Evolutionary conservation across 2,797 vertebrate genomes (phyloP).

Genomic region (Artibeus lituratus): DNA sequence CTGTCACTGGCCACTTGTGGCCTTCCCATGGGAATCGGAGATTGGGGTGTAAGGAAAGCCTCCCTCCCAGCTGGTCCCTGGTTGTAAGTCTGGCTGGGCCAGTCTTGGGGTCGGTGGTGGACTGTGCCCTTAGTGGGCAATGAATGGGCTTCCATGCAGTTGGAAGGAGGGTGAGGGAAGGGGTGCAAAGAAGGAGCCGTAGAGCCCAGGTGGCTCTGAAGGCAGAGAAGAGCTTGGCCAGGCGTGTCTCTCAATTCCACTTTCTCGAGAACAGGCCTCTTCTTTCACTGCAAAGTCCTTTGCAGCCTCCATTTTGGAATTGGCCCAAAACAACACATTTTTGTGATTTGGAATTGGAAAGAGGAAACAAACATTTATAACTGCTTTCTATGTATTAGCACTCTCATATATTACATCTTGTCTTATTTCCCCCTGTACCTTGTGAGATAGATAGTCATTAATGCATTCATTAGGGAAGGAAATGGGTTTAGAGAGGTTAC

Average conservation of each 20-base stretch:
- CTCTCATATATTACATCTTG: background rate
- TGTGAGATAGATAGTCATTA: background rate
- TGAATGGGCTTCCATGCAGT: background rate
- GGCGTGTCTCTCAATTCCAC: background rate
- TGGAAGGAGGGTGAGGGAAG: background rate
- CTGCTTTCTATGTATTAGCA: background rate
- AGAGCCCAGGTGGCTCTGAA: background rate
- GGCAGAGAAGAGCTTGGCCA: background rate
- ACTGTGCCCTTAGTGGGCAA: background rate
- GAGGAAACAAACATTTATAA: constrained; percentile 31
- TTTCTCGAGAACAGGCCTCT: background rate
- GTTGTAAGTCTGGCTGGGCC: background rate
- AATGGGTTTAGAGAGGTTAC: constrained; percentile 19
- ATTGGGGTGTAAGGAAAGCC: background rate
- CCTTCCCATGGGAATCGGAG: background rate
- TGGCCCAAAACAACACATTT: background rate
- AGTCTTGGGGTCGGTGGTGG: background rate
- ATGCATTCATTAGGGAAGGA: background rate
- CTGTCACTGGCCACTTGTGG: rapidly evolving
- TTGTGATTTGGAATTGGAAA: constrained; percentile 39
- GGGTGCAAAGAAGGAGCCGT: background rate
- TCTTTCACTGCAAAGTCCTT: background rate
- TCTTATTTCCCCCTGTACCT: background rate
- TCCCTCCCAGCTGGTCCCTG: background rate
- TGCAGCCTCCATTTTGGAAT: constrained; percentile 33